These are phyloP conservation scores for Sylvia atricapilla DNA, from an alignment of 2,113 vertebrate genomes.

Conservation along the genomic window DNA sequence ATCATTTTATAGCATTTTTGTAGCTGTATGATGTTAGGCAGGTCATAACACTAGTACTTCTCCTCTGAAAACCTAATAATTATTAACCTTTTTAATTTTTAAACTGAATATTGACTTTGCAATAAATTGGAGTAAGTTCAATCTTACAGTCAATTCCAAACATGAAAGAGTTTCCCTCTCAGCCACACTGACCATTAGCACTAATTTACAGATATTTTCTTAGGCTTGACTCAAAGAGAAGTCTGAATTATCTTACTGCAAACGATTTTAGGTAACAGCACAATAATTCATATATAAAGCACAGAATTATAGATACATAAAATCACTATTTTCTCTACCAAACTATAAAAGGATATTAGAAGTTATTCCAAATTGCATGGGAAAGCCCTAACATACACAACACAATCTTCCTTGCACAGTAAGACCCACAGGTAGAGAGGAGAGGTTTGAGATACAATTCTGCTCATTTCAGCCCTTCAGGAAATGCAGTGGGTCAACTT, in stretches of 20 bases:
- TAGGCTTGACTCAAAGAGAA: constrained; percentile 43
- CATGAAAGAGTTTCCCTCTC: constrained; percentile 62
- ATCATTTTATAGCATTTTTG: constrained; percentile 71
- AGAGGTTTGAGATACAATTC: not conserved
- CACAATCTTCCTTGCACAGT: not conserved
- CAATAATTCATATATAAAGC: constrained; percentile 31
- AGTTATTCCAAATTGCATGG: not conserved
- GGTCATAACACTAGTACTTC: constrained; percentile 76
- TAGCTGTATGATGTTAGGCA: constrained; percentile 66
- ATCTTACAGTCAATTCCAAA: constrained; percentile 68
- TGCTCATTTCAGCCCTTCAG: not conserved
- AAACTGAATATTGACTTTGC: constrained; percentile 78
- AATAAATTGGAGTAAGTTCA: constrained; percentile 75
- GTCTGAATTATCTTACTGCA: constrained; percentile 58
- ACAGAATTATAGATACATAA: constrained; percentile 18
- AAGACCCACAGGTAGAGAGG: not conserved
- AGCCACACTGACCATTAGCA: constrained; percentile 73
- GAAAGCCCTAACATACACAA: not conserved
- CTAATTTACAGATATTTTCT: constrained; percentile 67
- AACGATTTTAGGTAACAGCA: constrained; percentile 43
- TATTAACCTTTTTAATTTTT: constrained; percentile 80
- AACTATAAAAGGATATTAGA: not conserved
- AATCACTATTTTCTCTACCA: not conserved
- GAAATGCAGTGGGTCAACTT: not conserved
- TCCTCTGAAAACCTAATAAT: constrained; percentile 78